phyloP scores from a whole-genome alignment of 2,888 invertebrate genomes.

The Tuta absoluta region DNA sequence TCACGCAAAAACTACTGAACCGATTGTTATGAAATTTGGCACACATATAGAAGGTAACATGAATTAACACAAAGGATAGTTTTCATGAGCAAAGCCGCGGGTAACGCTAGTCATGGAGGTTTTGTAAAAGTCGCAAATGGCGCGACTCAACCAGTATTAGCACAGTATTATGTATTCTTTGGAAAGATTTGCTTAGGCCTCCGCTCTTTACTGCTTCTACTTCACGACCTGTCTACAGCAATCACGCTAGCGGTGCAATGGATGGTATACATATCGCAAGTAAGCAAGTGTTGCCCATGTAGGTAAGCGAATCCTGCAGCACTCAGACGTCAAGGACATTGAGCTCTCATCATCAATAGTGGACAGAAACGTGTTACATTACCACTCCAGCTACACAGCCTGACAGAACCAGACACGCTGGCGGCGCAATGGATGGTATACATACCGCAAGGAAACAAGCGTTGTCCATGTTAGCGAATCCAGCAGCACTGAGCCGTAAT shows the following conservation, averaged over 20 bases:
- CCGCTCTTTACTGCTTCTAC: too few species aligned
- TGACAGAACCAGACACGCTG: not conserved
- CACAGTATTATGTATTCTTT: too few species aligned
- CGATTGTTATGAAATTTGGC: too few species aligned
- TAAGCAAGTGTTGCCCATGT: constrained; percentile 74
- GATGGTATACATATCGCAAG: constrained; percentile 53
- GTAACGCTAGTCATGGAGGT: too few species aligned
- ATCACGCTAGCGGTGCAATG: not conserved
- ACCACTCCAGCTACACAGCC: not conserved
- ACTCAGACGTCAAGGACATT: constrained; percentile 65
- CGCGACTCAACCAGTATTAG: too few species aligned
- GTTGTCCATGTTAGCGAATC: constrained; percentile 72
- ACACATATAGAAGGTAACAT: too few species aligned
- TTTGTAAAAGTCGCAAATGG: too few species aligned
- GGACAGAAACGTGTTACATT: constrained; percentile 45
- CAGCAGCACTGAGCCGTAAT: constrained; percentile 68
- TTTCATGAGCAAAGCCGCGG: too few species aligned
- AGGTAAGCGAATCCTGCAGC: constrained; percentile 70
- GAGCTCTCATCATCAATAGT: constrained; percentile 68
- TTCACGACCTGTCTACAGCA: not conserved
- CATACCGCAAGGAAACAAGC: constrained; percentile 70
- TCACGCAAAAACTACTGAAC: too few species aligned
- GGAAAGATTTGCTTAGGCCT: too few species aligned
- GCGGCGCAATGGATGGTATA: too few species aligned
- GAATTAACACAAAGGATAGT: too few species aligned